A percentile compares a stretch with the other conserved stretches of the same genome.
Conservation (phyloP, 1,140 invertebrate species). For the Pachyrhynchus sulphureomaculatus region DNA sequence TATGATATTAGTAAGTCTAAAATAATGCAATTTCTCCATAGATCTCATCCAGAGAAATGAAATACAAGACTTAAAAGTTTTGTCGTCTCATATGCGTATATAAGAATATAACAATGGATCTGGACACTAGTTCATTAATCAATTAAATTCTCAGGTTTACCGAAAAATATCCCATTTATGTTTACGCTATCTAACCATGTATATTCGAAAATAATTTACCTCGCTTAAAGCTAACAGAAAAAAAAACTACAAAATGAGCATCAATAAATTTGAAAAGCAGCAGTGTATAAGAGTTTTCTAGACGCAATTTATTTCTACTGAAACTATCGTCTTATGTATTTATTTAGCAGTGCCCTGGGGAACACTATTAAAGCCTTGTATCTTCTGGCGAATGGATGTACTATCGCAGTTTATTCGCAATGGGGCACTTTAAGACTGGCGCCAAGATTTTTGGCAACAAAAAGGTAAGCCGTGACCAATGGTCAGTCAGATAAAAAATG, state of each 20-base stretch:
- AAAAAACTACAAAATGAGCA: not conserved
- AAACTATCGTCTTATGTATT: slow-evolving; percentile 33
- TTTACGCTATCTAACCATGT: no score
- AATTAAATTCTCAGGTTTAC: no score
- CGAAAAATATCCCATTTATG: no score
- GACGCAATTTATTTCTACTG: slow-evolving; percentile 25
- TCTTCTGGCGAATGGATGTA: slow-evolving; percentile 19
- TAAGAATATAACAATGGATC: no score
- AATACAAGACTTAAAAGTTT: no score
- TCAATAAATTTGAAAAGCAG: slow-evolving; percentile 14
- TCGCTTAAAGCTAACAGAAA: not conserved
- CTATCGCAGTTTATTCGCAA: slow-evolving; percentile 17
- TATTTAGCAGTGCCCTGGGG: slow-evolving; percentile 23
- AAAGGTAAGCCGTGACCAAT: not conserved
- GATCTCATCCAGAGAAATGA: no score
- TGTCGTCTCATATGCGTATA: no score
- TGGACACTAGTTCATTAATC: no score
- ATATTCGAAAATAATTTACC: slow-evolving; percentile 5
- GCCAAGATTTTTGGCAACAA: not conserved
- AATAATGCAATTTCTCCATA: no score
- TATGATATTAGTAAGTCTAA: no score
- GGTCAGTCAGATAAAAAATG: no score
- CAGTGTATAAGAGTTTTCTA: slow-evolving; percentile 10
- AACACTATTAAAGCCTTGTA: slow-evolving; percentile 27
- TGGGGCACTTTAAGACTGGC: slow-evolving; percentile 8